Conservation (phyloP, 92 coral and sea anemone species). For the Epizoanthus illoricatus region DNA sequence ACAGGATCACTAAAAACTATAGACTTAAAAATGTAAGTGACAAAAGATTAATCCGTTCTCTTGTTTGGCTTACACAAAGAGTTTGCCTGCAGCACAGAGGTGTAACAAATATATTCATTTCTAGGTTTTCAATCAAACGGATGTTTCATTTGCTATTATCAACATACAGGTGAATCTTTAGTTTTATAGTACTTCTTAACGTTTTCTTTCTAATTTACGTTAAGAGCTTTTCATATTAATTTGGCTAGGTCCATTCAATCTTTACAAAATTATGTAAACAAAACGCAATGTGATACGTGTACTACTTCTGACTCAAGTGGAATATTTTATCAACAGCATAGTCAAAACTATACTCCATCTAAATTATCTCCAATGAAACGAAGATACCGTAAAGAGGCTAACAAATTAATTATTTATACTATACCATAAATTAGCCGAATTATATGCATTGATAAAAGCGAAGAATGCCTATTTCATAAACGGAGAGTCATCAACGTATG, state of each 20-base stretch:
- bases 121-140: background rate
- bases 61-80: background rate
- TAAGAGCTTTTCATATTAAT: slow-evolving; percentile 12
- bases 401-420: slow-evolving; percentile 24
- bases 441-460: slow-evolving; percentile 20
- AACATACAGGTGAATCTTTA: slow-evolving; percentile 1
- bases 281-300: background rate
- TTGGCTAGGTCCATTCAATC: background rate
- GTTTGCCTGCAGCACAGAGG: background rate
- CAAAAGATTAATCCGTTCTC: background rate
- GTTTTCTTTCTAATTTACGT: background rate
- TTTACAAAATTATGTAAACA: slow-evolving; percentile 21
- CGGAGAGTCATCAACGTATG: background rate
- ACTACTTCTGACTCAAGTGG: slow-evolving; percentile 16
- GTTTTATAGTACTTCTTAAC: background rate
- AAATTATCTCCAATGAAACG: background rate
- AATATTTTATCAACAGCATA: background rate
- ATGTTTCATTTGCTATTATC: background rate
- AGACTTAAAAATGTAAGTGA: background rate
- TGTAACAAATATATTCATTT: background rate
- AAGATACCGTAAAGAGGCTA: slow-evolving; percentile 1
- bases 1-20: background rate
- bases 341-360: background rate
- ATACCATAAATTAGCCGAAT: slow-evolving; percentile 2
- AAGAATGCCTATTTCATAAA: background rate